Base-by-base conservation (phyloP, 2,113 vertebrate genomes). In the Stigmatopora argus region DNA sequence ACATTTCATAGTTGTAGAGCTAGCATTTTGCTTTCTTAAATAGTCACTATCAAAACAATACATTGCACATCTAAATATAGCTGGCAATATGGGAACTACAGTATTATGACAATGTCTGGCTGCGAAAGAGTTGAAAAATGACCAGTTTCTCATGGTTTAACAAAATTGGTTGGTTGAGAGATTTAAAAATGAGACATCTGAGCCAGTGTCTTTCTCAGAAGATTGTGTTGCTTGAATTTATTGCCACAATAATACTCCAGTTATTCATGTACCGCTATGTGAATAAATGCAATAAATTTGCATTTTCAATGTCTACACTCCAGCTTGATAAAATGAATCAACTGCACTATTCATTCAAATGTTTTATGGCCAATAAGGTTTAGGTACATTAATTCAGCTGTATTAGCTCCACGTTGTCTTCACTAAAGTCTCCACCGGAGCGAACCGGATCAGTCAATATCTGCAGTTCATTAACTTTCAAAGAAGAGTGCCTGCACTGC, bases 391-490 rank as follows among this genome's bases (percentile, higher is more conserved):
- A 75, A 71, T 83, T 70, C 18, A 47, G 59, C 13, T 45, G 18
- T 31, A 51, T 19, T 34, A 59, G 66, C 68, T 75, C 34, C 41
- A 75, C 60, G 46, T 79, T 52, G 35, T 58, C 47, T 47, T 69
- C 57, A 64, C 46, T 52, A 51, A 68, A 38, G 63, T 55, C 62
- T 70, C 61, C 57, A 64, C 8, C 19, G 72, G 64, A 78, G 61
- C 53, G 71, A 53, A 78, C 59, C 64, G 62, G 66, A 77, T 62
- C 74, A 72, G 65, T 74, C 66, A 21, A 81, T 78, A 78, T 79
- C 82, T 77, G 75, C 74, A 83, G 69, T 75, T 87, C 73, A 85
- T 86, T 84, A 85, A 69, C 74, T 80, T 82, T 69, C 68, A 74
- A 70, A 85, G 83, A 77, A 44, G 65, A 74, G 73, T 71, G 60